Percentiles rank a stretch among this genome's conserved stretches.
Conservation (phyloP, 2,797 vertebrate species). For the Selene dorsalis region DNA sequence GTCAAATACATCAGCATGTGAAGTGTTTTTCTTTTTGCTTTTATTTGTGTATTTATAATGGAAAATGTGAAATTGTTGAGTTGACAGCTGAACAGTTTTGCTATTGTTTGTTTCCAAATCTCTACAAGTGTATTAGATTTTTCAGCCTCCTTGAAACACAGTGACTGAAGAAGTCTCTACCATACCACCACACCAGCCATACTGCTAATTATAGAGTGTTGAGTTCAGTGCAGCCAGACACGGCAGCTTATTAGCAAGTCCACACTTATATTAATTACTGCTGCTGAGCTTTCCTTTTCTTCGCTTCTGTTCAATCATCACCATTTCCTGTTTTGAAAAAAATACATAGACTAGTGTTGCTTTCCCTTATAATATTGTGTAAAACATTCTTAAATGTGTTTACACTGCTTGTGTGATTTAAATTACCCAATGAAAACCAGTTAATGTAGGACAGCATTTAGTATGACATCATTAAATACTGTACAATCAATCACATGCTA, state of each 20-base stretch:
- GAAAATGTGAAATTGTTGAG: background rate
- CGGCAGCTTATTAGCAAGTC: too few relatives aligned
- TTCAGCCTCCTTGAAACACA: background rate
- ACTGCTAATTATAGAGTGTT: background rate
- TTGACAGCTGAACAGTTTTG: background rate
- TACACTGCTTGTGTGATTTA: background rate
- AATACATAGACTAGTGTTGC: background rate
- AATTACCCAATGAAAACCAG: background rate
- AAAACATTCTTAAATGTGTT: background rate
- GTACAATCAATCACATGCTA: background rate
- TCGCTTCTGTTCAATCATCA: constrained; percentile 6
- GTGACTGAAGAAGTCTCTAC: background rate
- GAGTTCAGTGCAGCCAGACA: background rate
- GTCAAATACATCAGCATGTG: background rate
- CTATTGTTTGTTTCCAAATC: background rate
- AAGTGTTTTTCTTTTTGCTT: background rate
- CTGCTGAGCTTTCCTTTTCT: background rate
- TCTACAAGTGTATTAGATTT: background rate
- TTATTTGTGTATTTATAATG: background rate
- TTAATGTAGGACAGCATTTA: background rate
- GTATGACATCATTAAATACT: background rate
- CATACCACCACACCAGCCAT: background rate
- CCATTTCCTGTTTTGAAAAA: background rate
- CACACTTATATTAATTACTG: too few relatives aligned
- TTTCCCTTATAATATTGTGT: background rate